Evolutionary conservation across 2,888 invertebrate species (phyloP), one percentile per base, ranked within the genome.

Genomic region (Lithosia quadra): DNA sequence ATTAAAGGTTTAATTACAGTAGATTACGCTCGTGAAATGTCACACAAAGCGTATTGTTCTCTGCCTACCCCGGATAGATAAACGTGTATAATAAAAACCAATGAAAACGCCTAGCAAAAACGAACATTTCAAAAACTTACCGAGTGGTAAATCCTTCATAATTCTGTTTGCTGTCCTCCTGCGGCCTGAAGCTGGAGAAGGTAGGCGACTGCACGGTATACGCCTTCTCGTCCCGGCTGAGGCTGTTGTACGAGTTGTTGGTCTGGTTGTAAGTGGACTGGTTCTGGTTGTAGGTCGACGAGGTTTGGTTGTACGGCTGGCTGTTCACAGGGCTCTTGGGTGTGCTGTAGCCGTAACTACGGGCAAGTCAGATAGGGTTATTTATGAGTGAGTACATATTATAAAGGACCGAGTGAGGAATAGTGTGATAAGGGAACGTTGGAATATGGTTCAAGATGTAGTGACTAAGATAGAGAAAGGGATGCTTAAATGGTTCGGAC

Each of bases 141-240:
- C 96, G 96, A 65, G 96, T 96, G 18, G 96, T 96, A 82, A 96
- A 96, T 65, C 96, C 96, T 82, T 96, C 96, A 82, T 96, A 96
- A 76, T 94, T 96, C 81, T 95, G 95, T 58, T 93, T 94, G 28
- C 89, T 88, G 13, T 93, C 94, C 56, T 92, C 91, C 34, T 91
- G 88, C 0, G 95, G 93, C 63, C 94, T 76, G 78, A 94, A 95
- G 80, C 95, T 94, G 0, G 91, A 90, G 85, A 94, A 95, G 0
- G 92, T 91, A 0, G 94, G 94, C 63, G 91, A 92, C 65, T 84
- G 90, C 0, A 88, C 89, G 0, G 91, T 87, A 34, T 90, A 90
- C 71, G 88, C 86, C 58, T 90, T 90, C 71, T 91, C 91, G 0
- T 91, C 91, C 15, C 84, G 67, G 24, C 3, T 64, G 53, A 49